Evolutionary conservation across 2,888 invertebrate genomes (phyloP), one percentile per base, ranked within the genome.

Genomic region (Plutella xylostella): DNA sequence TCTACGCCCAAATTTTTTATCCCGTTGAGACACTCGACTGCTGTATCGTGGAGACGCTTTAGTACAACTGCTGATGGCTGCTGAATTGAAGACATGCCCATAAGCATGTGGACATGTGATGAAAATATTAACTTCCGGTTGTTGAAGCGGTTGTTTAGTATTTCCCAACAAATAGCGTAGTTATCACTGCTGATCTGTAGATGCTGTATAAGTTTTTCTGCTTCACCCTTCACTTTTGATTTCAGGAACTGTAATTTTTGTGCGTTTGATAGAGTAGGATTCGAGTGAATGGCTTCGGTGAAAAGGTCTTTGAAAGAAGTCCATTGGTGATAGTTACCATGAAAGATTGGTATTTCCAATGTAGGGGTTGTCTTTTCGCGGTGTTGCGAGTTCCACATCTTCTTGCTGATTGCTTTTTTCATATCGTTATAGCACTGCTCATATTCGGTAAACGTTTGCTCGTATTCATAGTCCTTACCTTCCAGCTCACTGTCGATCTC

Each of bases 281-380:
- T 54, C 12, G 28, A 39, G 37, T 50, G 50, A 34, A 54, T 51
- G 4, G 45, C 42, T 43, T 52, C 51, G 4, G 11, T 45, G 34
- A 54, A 52, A 11, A 54, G 30, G 33, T 51, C 51, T n/a, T 50
- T 47, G 44, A 51, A 47, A 6, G 50, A 45, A 15, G 43, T 38
- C 50, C 50, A 48, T 18, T 49, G 40, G n/a, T 48, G 28, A 33
- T 51, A 54, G 14, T 45, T 45, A 12, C 52, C 52, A 14, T 42
- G 30, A 9, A 53, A 52, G 9, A 17, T 31, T 1, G 52, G 51
- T 12, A 51, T 47, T 15, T 53, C 48, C n/a, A 52, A 12, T 37
- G 44, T 35, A 2, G 48, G 48, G 1, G 48, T 48, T n/a, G 45
- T 35, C 34, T 38, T 42, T n/a, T 47, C 39, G 11, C 33, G 33